Evolutionary conservation across 2,888 invertebrate species (phyloP).

Genomic region (Diaphora mendica): DNA sequence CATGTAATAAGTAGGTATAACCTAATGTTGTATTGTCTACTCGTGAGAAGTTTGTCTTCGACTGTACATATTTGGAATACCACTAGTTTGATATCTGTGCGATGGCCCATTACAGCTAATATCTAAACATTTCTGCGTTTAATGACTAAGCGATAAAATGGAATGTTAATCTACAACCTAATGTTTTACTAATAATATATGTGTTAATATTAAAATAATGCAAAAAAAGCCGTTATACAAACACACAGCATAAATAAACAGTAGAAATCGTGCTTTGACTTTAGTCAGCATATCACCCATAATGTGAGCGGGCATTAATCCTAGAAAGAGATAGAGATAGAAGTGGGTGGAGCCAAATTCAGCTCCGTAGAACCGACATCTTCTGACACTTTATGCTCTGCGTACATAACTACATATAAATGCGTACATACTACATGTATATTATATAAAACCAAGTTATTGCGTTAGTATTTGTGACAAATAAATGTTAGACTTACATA

Average conservation of each 20-base stretch:
- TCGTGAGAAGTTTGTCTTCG: conserved; percentile 41
- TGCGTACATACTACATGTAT: conserved; percentile 23
- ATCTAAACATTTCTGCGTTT: conserved; percentile 44
- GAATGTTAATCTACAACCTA: conserved; percentile 81
- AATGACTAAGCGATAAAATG: conserved; percentile 59
- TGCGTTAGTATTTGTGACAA: conserved; percentile 39
- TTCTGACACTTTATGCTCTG: conserved; percentile 6
- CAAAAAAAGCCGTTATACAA: conserved; percentile 41
- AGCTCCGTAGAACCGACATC: neutral
- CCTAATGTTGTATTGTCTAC: conserved; percentile 47
- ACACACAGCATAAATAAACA: neutral
- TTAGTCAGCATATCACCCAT: neutral
- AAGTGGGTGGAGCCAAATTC: neutral
- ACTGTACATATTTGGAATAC: conserved; percentile 40
- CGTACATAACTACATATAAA: conserved; percentile 29
- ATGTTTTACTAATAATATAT: conserved; percentile 59
- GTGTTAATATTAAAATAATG: conserved; percentile 57
- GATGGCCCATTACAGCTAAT: conserved; percentile 42
- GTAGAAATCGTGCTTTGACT: neutral
- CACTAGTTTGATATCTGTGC: conserved; percentile 47
- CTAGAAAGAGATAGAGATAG: neutral
- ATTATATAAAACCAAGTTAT: conserved; percentile 34
- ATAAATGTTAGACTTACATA: conserved; percentile 23
- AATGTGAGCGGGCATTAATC: neutral
- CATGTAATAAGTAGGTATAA: conserved; percentile 16